Conservation (phyloP, 2,113 vertebrate genomes). For the Datnioides undecimradiatus region DNA sequence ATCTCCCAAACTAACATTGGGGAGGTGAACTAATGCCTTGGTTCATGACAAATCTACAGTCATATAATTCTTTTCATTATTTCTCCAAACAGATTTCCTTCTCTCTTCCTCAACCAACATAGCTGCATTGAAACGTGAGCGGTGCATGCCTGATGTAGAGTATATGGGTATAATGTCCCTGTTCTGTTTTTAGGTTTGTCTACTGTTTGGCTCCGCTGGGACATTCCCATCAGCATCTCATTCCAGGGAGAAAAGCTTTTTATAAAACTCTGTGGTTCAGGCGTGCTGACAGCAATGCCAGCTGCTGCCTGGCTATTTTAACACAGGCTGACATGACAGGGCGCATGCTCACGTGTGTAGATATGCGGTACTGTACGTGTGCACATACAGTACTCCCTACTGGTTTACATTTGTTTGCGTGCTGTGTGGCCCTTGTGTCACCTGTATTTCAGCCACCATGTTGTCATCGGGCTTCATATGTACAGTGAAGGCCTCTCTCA, state of each 20-base stretch:
- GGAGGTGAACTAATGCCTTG: neutral
- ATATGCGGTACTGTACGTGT: slow-evolving; percentile 38
- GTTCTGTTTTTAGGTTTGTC: slow-evolving; percentile 79
- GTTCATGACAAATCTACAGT: neutral
- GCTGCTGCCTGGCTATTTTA: slow-evolving; percentile 85
- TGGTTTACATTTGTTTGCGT: slow-evolving; percentile 36
- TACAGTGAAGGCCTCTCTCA: slow-evolving; percentile 89
- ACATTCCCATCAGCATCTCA: slow-evolving; percentile 77
- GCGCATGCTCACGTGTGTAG: slow-evolving; percentile 58
- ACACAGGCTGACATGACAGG: slow-evolving; percentile 65
- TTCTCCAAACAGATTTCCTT: neutral
- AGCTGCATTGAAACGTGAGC: slow-evolving; percentile 28
- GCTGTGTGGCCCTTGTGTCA: slow-evolving; percentile 61
- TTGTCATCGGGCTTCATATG: slow-evolving; percentile 91
- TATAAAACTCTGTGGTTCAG: slow-evolving; percentile 75
- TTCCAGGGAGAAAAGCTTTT: slow-evolving; percentile 78
- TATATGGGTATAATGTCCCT: slow-evolving; percentile 65
- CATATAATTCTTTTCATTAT: neutral
- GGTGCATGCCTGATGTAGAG: slow-evolving; percentile 39
- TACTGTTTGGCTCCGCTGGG: slow-evolving; percentile 69
- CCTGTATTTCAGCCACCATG: slow-evolving; percentile 90
- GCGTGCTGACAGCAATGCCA: slow-evolving; percentile 83
- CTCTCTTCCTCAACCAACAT: neutral
- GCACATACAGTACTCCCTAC: neutral
- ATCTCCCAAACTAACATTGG: neutral